A percentile compares a stretch with the other conserved stretches of the same genome.
Evolutionary conservation across 2,797 vertebrate species (phyloP).

Genomic region (Lepilemur ruficaudatus): DNA sequence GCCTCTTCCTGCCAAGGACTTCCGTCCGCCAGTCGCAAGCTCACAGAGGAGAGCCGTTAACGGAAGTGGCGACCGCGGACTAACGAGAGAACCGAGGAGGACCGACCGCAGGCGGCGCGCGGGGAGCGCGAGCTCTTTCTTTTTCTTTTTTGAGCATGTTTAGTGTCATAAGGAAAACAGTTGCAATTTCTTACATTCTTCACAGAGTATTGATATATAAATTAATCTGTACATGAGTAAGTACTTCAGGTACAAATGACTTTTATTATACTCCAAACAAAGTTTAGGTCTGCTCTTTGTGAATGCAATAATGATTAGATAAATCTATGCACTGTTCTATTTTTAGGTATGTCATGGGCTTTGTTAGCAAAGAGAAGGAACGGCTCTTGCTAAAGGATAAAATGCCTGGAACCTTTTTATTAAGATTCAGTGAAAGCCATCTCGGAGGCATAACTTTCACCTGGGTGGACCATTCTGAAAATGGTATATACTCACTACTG

Average conservation of each 20-base stretch:
- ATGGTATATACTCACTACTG: conserved; percentile 84
- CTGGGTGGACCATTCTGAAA: conserved; percentile 94
- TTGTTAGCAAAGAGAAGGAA: conserved; percentile 97
- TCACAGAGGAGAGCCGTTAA: background rate
- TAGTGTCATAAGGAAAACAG: background rate
- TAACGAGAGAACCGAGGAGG: conserved; percentile 57
- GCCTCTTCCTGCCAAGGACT: conserved; percentile 20
- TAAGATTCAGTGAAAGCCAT: conserved; percentile 98
- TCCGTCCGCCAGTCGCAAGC: conserved; percentile 48
- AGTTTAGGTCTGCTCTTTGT: background rate
- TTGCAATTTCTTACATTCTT: background rate
- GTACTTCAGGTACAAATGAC: background rate
- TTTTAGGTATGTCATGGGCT: conserved; percentile 95
- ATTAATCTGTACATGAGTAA: background rate
- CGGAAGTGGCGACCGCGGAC: background rate
- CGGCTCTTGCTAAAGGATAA: conserved; percentile 93
- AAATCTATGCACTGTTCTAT: background rate
- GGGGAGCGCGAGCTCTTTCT: conserved; percentile 27
- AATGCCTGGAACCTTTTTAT: conserved; percentile 94
- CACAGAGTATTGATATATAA: background rate
- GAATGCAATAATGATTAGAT: background rate
- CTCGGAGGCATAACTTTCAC: conserved; percentile 98
- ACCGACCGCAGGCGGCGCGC: conserved; percentile 17
- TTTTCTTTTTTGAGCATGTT: background rate
- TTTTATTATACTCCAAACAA: background rate